Percentiles rank a stretch among this genome's conserved stretches.
phyloP scores from a whole-genome alignment of 2,797 vertebrate genomes.

The Rhinoraja longicauda region DNA sequence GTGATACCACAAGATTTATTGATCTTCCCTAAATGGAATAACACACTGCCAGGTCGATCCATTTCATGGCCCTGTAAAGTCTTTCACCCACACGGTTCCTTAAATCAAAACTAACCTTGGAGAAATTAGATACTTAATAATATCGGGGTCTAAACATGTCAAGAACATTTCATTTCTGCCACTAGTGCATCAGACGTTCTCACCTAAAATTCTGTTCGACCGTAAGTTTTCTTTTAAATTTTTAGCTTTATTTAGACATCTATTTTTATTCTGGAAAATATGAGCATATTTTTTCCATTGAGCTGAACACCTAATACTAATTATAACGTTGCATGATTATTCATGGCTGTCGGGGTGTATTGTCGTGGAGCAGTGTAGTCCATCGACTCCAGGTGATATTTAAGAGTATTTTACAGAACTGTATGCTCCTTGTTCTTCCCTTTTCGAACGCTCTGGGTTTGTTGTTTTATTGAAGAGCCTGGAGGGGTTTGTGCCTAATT shows the following conservation, averaged over 20 bases:
- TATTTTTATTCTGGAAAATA: constrained; percentile 10
- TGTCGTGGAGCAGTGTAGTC: constrained; percentile 4
- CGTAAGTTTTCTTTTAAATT: background rate
- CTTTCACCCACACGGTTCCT: background rate
- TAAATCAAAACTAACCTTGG: background rate
- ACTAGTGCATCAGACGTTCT: constrained; percentile 16
- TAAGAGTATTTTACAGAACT: constrained; percentile 18
- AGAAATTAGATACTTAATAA: background rate
- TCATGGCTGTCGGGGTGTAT: constrained; percentile 26
- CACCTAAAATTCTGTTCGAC: constrained; percentile 9
- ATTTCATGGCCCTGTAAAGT: background rate
- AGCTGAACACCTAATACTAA: constrained; percentile 31
- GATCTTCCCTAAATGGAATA: constrained; percentile 24
- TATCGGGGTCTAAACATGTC: background rate
- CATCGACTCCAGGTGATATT: background rate
- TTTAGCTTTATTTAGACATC: background rate
- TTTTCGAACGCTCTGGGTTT: background rate
- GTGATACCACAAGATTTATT: background rate
- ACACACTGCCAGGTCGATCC: background rate
- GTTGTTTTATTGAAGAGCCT: constrained; percentile 14
- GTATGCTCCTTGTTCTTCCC: constrained; percentile 11
- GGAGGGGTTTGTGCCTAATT: background rate
- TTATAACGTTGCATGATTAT: constrained; percentile 11
- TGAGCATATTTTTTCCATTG: constrained; percentile 14
- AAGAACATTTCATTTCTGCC: background rate